These are phyloP conservation scores for Gorsachius goisagi DNA, from an alignment of 2,113 vertebrate genomes.

Conservation along the genomic window DNA sequence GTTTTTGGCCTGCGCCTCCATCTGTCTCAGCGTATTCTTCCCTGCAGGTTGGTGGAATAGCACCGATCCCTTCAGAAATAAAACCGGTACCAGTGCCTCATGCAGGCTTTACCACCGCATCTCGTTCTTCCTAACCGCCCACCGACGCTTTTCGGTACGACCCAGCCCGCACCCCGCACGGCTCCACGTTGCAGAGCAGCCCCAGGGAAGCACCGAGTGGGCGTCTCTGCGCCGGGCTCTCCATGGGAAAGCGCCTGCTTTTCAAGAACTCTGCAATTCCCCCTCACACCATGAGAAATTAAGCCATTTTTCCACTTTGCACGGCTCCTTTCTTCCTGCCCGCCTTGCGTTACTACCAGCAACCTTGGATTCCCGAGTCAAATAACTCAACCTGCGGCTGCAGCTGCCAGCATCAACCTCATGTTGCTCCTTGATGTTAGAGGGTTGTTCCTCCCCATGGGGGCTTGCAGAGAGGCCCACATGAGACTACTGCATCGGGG, in stretches of 20 bases:
- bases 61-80: neutral
- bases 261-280: neutral
- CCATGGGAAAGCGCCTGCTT: neutral
- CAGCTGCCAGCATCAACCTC: neutral
- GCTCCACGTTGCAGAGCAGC: neutral
- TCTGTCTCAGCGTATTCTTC: neutral
- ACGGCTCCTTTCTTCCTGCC: neutral
- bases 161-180: fast-evolving
- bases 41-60: neutral
- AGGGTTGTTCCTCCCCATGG: neutral
- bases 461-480: neutral
- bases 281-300: neutral
- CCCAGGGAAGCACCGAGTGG: neutral
- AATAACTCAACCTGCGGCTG: neutral
- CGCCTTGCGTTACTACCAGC: neutral
- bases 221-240: neutral
- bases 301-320: neutral
- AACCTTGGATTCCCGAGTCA: neutral
- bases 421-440: neutral
- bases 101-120: neutral
- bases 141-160: neutral
- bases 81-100: fast-evolving
- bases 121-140: neutral
- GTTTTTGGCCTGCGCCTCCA: neutral
- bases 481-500: neutral